These are phyloP conservation scores for Eupithecia inturbata DNA, from an alignment of 2,888 invertebrate species.

Conservation along the genomic window DNA sequence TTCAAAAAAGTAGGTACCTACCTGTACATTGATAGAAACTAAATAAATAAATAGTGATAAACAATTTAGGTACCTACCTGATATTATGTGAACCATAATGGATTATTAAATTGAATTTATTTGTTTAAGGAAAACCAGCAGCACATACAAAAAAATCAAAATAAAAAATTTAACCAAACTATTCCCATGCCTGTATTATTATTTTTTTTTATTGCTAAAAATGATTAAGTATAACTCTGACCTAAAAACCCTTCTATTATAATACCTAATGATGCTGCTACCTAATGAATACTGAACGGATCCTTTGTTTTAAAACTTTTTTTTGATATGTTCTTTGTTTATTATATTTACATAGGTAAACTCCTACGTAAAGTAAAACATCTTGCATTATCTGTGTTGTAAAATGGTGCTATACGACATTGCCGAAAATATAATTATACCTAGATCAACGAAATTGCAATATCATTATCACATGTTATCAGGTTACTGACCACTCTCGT, in stretches of 20 bases:
- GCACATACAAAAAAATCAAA: neutral
- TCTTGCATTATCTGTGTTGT: conserved; percentile 12
- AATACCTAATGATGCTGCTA: too few species aligned
- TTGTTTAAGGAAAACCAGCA: neutral
- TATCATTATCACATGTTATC: conserved; percentile 58
- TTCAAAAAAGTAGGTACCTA: too few species aligned
- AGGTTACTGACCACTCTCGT: conserved; percentile 68
- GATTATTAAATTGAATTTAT: neutral
- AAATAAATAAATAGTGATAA: too few species aligned
- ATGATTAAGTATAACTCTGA: neutral
- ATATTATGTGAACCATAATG: neutral
- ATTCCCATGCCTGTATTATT: neutral
- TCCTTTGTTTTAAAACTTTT: neutral
- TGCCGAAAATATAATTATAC: conserved; percentile 32
- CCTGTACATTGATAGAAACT: too few species aligned
- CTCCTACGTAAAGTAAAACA: neutral
- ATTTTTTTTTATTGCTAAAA: neutral
- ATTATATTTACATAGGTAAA: neutral
- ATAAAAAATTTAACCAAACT: neutral
- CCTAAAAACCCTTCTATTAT: neutral
- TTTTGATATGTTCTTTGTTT: neutral
- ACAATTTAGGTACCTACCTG: too few species aligned
- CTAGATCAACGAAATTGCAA: conserved; percentile 52
- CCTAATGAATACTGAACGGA: neutral
- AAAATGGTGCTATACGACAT: conserved; percentile 13